Evolutionary conservation across 2,888 invertebrate species (phyloP), one percentile per base, ranked within the genome.

Genomic region (Zhengitettix transpicula): DNA sequence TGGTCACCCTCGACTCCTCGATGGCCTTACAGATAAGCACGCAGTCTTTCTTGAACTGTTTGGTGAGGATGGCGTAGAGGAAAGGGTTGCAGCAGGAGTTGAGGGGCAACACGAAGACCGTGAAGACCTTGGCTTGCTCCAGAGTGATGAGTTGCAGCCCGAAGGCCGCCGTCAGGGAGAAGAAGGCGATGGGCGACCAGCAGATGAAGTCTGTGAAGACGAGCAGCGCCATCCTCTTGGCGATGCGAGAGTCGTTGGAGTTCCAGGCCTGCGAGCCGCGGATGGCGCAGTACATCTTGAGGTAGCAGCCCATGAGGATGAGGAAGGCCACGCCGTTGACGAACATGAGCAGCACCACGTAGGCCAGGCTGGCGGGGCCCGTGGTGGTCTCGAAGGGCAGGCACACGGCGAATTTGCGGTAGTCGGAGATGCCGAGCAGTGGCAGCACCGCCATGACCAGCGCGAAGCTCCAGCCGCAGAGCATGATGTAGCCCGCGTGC

Each of bases 71-170:
- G 57, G 97, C 97, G 73, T 98, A 98, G 41, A 98, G 81, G 73
- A 97, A 97, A 0, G 98, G 98, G 75, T 98, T 98, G 75, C 96
- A 95, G 74, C 96, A 97, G 14, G 93, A 92, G 75, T 98, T 98
- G 64, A 98, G 77, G 1, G 98, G 97, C 67, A 97, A 77, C 59
- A 98, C 87, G 72, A 98, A 96, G 52, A 98, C 95, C 2, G 95
- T 95, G 72, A 91, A 93, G 66, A 91, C 71, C 77, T 98, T 98
- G 55, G 97, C 96, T 74, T 94, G 91, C 71, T 96, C 95, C 62
- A 98, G 78, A 2, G 91, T 89, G 41, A 98, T 89, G 56, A 97
- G 77, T 63, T 90, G 92, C 65, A 87, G 77, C 11, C 96, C 96
- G 71, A 94, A 90, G 10, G 94, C 89, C 16, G 97, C 95, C 0